Percentiles rank a stretch among this genome's conserved stretches.
Evolutionary conservation across 2,113 vertebrate species (phyloP).

Genomic region (Acinonyx jubatus): DNA sequence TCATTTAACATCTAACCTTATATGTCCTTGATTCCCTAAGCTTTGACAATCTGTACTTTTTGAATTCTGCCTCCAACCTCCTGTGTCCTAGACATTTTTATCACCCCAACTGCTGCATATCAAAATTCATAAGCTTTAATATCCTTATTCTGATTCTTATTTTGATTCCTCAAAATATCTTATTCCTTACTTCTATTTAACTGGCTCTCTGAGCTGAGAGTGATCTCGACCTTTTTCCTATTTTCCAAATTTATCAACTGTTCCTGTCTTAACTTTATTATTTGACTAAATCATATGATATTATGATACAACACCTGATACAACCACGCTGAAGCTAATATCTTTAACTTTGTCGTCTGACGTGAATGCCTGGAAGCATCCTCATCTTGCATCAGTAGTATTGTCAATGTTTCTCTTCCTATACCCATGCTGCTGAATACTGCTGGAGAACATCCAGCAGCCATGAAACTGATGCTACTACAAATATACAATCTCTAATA

Average conservation of each 20-base stretch:
- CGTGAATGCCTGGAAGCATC: neutral
- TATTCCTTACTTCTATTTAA: neutral
- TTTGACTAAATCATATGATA: neutral
- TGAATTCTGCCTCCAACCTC: neutral
- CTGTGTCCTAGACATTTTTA: neutral
- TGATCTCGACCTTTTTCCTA: neutral
- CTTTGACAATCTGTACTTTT: neutral
- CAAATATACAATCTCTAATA: neutral
- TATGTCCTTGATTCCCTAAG: neutral
- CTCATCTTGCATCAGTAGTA: neutral
- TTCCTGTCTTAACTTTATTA: neutral
- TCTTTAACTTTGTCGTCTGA: neutral
- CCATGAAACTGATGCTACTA: neutral
- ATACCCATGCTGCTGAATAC: neutral
- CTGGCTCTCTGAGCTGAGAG: neutral
- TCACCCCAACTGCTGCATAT: neutral
- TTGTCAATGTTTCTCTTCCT: neutral
- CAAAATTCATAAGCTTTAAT: neutral
- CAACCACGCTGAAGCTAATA: neutral
- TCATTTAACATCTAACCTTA: neutral
- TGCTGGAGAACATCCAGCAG: neutral
- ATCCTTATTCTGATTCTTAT: neutral
- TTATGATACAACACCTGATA: neutral
- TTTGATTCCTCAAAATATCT: neutral
- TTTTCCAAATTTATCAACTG: neutral